Percentiles rank a stretch among this genome's conserved stretches.
Evolutionary conservation across 1,140 invertebrate species (phyloP).

Genomic region (Tenebrio molitor): DNA sequence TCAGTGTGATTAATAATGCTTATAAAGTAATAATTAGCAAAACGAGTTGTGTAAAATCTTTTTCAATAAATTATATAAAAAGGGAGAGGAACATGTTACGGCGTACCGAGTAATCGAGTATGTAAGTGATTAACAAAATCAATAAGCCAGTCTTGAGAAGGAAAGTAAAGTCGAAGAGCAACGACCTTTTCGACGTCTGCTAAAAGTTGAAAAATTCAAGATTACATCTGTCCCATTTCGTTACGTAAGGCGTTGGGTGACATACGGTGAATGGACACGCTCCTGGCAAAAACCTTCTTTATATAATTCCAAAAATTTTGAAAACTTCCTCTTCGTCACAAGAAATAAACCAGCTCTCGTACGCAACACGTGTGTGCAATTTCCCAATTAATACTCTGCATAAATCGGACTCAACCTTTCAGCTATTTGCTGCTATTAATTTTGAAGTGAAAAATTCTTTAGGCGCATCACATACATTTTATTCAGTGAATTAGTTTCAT

Average conservation of each 20-base stretch:
- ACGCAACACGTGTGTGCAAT: not conserved
- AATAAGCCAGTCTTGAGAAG: not conserved
- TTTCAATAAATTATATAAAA: constrained; percentile 6
- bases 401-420: not conserved
- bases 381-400: not conserved
- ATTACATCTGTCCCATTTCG: not conserved
- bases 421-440: not conserved
- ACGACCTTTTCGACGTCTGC: constrained; percentile 3
- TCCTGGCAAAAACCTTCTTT: too few species aligned
- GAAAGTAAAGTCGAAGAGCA: constrained; percentile 34
- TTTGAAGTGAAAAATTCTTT: too few species aligned
- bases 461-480: too few species aligned
- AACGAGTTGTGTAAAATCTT: not conserved
- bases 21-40: not conserved
- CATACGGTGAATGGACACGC: not conserved
- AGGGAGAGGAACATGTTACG: not conserved
- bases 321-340: not conserved
- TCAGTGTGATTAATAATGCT: constrained; percentile 1
- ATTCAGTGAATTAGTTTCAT: too few species aligned
- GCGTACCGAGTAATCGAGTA: not conserved
- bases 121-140: constrained; percentile 11
- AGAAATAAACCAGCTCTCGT: too few species aligned
- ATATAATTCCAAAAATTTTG: constrained; percentile 10
- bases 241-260: not conserved
- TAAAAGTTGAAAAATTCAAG: constrained; percentile 12